Conservation (phyloP, 2,113 vertebrate genomes). For the Dicerorhinus sumatrensis region DNA sequence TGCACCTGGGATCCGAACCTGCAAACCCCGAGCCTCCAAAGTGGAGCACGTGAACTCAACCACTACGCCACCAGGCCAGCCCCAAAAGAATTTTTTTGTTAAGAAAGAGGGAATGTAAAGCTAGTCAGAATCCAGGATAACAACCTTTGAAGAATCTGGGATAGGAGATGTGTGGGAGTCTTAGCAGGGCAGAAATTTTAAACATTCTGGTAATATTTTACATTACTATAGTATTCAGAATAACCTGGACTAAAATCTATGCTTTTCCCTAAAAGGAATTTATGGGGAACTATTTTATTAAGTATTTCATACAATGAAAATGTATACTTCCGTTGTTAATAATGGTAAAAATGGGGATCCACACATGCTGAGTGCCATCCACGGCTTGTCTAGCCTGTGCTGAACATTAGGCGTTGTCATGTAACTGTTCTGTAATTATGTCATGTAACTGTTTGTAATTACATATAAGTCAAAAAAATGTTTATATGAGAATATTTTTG, state of each 20-base stretch:
- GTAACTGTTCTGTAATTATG: not conserved
- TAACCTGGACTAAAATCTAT: not conserved
- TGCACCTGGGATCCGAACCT: no score
- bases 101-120: not conserved
- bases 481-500: slow-evolving; percentile 1
- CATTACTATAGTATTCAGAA: not conserved
- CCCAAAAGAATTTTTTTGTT: slow-evolving; percentile 34
- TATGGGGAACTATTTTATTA: not conserved
- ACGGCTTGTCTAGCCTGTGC: not conserved
- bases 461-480: not conserved
- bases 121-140: not conserved
- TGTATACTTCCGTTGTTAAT: not conserved
- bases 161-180: not conserved
- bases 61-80: no score
- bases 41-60: no score
- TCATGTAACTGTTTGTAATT: not conserved
- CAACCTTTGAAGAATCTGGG: not conserved
- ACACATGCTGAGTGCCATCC: not conserved
- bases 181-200: not conserved
- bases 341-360: not conserved
- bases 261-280: not conserved
- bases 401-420: not conserved
- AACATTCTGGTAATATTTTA: slow-evolving; percentile 4
- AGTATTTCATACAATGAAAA: not conserved
- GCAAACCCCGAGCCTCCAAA: no score